phyloP scores from a whole-genome alignment of 1,140 invertebrate species.

The Pteromalus puparum region DNA sequence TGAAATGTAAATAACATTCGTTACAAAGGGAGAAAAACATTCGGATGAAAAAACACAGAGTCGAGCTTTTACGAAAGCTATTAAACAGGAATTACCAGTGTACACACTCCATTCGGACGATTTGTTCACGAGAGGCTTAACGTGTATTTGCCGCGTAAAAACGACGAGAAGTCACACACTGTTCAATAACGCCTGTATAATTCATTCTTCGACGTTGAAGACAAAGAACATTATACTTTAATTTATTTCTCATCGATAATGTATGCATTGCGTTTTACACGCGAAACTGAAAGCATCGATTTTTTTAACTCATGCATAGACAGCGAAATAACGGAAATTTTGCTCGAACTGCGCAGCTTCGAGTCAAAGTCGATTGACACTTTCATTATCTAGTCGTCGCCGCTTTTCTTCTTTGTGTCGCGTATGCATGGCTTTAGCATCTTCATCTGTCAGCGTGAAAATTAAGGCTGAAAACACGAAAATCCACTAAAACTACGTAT shows the following conservation, averaged over 20 bases:
- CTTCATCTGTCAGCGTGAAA: background rate
- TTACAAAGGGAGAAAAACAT: background rate
- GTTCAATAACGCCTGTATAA: background rate
- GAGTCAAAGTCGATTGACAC: slow-evolving; percentile 23
- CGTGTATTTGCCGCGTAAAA: background rate
- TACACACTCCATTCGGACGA: background rate
- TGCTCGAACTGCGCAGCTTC: background rate
- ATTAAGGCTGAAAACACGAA: background rate
- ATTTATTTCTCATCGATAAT: background rate
- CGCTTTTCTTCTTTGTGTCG: background rate
- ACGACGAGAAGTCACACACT: background rate
- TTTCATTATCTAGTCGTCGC: slow-evolving; percentile 37
- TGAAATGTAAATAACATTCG: too few species aligned
- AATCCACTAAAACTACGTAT: background rate
- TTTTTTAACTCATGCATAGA: background rate
- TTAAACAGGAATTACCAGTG: background rate
- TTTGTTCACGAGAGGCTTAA: background rate
- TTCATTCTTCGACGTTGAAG: background rate
- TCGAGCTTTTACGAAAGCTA: background rate
- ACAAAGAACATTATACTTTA: background rate
- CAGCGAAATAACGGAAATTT: background rate
- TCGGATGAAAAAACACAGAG: background rate
- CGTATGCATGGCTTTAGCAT: background rate
- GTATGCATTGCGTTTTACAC: background rate
- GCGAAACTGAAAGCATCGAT: background rate